Conservation (phyloP, 2,888 invertebrate genomes). For the Helobdella robusta region DNA sequence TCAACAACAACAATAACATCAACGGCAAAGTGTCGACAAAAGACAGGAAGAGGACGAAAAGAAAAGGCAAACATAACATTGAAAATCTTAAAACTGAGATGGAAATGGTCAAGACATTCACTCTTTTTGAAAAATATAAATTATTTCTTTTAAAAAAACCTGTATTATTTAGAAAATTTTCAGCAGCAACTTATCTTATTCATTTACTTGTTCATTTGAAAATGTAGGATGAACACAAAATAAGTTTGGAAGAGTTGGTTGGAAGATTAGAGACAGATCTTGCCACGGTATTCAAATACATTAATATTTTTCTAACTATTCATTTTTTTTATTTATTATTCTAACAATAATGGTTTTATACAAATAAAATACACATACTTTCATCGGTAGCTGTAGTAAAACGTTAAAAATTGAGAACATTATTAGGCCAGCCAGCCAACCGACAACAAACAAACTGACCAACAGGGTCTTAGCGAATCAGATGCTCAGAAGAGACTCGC, state of each 20-base stretch:
- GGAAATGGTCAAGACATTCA: conserved; percentile 25
- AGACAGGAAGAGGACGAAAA: conserved; percentile 9
- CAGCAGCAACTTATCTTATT: no score
- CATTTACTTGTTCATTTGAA: neutral
- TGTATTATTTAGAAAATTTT: no score
- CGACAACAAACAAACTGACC: no score
- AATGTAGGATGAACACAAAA: conserved; percentile 33
- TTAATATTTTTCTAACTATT: no score
- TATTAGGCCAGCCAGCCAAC: no score
- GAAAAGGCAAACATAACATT: conserved; percentile 18
- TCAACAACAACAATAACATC: neutral
- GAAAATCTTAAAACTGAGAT: conserved; percentile 27
- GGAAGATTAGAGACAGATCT: conserved; percentile 28
- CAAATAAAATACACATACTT: no score
- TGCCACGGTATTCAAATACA: conserved; percentile 26
- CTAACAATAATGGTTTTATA: no score
- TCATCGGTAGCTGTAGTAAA: no score
- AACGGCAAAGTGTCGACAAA: no score
- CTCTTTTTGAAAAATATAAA: neutral
- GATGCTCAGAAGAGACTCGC: neutral
- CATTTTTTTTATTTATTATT: no score
- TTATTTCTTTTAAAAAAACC: neutral
- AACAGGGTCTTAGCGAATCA: neutral
- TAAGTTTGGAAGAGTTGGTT: conserved; percentile 30
- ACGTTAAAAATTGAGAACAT: neutral